Percentiles rank a stretch among this genome's conserved stretches.
Evolutionary conservation across 1,140 invertebrate genomes (phyloP).

Genomic region (Cydia splendana): DNA sequence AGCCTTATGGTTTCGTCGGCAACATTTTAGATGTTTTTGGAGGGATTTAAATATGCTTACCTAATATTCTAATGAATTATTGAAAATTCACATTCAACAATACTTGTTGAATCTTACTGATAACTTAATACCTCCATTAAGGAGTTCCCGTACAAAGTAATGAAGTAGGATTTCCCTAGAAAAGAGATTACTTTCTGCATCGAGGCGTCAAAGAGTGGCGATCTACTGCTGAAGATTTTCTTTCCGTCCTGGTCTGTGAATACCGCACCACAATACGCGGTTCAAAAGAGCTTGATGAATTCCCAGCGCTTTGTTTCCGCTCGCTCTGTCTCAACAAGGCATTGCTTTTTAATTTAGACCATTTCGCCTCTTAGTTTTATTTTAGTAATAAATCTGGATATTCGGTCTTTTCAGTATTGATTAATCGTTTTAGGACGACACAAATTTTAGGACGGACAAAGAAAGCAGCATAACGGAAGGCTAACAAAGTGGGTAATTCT

Average conservation of each 20-base stretch:
- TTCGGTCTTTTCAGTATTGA: slow-evolving; percentile 52
- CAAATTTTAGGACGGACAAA: slow-evolving; percentile 1
- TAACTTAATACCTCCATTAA: slow-evolving; percentile 50
- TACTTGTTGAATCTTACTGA: too few species aligned
- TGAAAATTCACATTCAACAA: slow-evolving; percentile 71
- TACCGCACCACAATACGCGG: slow-evolving; percentile 71
- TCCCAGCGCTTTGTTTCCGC: slow-evolving; percentile 73
- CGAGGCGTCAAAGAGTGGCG: slow-evolving; percentile 75
- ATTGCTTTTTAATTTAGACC: slow-evolving; percentile 79
- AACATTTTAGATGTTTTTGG: too few species aligned
- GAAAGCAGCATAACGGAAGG: neutral
- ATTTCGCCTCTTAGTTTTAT: slow-evolving; percentile 72
- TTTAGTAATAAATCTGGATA: slow-evolving; percentile 73
- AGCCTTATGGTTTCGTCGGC: too few species aligned
- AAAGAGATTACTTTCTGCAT: slow-evolving; percentile 74
- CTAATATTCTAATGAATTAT: slow-evolving; percentile 64
- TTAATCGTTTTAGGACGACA: slow-evolving; percentile 11
- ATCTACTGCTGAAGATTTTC: slow-evolving; percentile 72
- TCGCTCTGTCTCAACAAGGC: slow-evolving; percentile 72
- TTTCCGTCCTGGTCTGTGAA: slow-evolving; percentile 73
- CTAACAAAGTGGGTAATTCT: too few species aligned
- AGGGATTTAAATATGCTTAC: too few species aligned
- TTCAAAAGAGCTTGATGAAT: slow-evolving; percentile 79
- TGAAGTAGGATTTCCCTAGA: slow-evolving; percentile 68
- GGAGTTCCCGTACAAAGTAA: slow-evolving; percentile 64